Evolutionary conservation across 2,113 vertebrate genomes (phyloP).

Genomic region (Propithecus coquereli): DNA sequence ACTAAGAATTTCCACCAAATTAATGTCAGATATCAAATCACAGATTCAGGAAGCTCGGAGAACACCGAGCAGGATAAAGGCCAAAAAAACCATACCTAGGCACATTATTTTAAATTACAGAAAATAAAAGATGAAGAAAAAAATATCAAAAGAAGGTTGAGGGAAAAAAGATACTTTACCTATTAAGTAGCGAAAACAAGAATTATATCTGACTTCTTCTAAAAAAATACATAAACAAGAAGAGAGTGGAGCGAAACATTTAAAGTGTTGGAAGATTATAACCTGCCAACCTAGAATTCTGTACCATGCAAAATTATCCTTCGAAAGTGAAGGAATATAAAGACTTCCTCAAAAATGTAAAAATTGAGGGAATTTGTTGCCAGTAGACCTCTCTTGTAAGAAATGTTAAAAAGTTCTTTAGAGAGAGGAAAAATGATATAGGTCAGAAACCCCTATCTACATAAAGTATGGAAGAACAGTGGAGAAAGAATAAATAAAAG

Average conservation of each 20-base stretch:
- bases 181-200: not conserved
- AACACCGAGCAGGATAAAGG: too few species aligned
- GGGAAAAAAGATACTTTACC: not conserved
- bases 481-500: not conserved
- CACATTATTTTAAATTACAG: not conserved
- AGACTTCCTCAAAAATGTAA: not conserved
- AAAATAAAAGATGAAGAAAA: not conserved
- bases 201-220: not conserved
- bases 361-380: not conserved
- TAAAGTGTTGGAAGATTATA: not conserved
- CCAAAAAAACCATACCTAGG: not conserved
- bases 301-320: not conserved
- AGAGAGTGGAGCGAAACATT: not conserved
- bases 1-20: not conserved
- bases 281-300: not conserved
- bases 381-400: not conserved
- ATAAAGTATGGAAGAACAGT: not conserved
- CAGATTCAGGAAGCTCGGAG: not conserved
- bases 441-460: not conserved
- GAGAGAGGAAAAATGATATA: not conserved
- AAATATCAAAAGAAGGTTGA: not conserved
- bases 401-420: not conserved
- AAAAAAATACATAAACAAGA: not conserved
- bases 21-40: not conserved
- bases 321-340: not conserved